Percentiles rank a stretch among this genome's conserved stretches.
These are phyloP conservation scores for Cephalophus harveyi DNA, from an alignment of 2,113 vertebrate species.

Conservation along the genomic window DNA sequence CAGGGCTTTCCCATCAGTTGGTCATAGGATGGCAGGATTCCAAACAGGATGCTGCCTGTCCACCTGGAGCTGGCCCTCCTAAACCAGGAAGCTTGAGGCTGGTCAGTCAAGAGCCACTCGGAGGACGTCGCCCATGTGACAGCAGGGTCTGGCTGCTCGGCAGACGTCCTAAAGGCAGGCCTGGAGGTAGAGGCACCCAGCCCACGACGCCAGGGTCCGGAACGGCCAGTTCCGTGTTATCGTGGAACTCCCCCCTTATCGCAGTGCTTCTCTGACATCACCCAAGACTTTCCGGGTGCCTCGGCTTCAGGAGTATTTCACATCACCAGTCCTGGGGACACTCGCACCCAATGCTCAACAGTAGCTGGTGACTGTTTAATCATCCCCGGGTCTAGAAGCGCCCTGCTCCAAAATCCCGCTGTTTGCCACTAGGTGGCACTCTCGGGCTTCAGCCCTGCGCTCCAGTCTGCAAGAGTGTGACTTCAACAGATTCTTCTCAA, in stretches of 20 bases:
- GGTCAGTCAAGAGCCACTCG: not conserved
- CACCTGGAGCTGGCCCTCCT: rapidly evolving
- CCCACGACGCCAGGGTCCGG: rapidly evolving
- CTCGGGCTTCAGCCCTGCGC: rapidly evolving
- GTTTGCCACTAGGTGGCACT: not conserved
- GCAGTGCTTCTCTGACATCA: not conserved
- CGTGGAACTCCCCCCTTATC: not conserved
- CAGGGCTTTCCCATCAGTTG: rapidly evolving
- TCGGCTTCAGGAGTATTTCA: rapidly evolving
- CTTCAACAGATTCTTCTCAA: not conserved
- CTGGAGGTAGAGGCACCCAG: rapidly evolving
- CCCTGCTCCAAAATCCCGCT: not conserved
- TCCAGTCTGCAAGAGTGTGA: rapidly evolving
- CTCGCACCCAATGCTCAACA: rapidly evolving
- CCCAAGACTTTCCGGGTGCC: not conserved
- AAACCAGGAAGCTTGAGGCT: not conserved
- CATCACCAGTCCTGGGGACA: not conserved
- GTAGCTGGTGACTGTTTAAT: rapidly evolving
- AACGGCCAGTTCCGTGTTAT: rapidly evolving
- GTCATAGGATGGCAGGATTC: rapidly evolving
- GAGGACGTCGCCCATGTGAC: not conserved
- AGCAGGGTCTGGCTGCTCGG: rapidly evolving
- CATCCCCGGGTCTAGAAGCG: rapidly evolving
- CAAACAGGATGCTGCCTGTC: rapidly evolving
- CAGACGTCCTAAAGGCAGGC: rapidly evolving